Conservation (phyloP, 2,888 invertebrate species). For the Phytoseiulus persimilis region DNA sequence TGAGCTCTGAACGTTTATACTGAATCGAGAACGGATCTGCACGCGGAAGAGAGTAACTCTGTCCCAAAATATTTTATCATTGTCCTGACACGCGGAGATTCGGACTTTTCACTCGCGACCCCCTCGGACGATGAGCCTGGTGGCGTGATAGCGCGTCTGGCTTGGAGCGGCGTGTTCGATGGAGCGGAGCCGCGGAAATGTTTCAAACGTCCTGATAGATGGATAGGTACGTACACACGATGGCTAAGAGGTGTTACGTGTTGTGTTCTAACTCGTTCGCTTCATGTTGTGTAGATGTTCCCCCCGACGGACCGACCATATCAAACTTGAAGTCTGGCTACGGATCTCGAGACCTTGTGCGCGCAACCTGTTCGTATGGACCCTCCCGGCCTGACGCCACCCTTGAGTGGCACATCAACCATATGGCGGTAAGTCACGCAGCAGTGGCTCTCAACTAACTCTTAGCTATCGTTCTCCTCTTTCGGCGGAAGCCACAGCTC, state of each 20-base stretch:
- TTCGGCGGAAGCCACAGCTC: neutral
- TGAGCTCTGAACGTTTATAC: too few species aligned
- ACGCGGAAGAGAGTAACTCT: too few species aligned
- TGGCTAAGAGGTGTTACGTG: neutral
- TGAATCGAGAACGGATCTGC: too few species aligned
- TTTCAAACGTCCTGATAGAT: neutral
- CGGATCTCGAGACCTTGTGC: constrained; percentile 19
- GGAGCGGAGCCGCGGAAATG: neutral
- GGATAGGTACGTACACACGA: neutral
- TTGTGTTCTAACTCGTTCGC: neutral
- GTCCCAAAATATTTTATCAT: too few species aligned
- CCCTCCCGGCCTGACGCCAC: constrained; percentile 36
- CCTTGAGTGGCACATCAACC: constrained; percentile 39
- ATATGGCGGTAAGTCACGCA: constrained; percentile 35
- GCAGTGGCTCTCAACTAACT: neutral
- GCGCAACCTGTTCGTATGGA: constrained; percentile 29
- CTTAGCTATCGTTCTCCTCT: neutral
- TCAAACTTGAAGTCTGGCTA: constrained; percentile 26
- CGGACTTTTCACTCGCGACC: too few species aligned
- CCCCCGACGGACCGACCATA: constrained; percentile 22
- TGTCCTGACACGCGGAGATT: too few species aligned
- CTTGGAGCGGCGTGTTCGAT: neutral
- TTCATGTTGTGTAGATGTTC: constrained; percentile 6
- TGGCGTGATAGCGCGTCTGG: neutral
- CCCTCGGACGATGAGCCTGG: neutral